Evolutionary conservation across 2,113 vertebrate species (phyloP).

Genomic region (Pao palembangensis): DNA sequence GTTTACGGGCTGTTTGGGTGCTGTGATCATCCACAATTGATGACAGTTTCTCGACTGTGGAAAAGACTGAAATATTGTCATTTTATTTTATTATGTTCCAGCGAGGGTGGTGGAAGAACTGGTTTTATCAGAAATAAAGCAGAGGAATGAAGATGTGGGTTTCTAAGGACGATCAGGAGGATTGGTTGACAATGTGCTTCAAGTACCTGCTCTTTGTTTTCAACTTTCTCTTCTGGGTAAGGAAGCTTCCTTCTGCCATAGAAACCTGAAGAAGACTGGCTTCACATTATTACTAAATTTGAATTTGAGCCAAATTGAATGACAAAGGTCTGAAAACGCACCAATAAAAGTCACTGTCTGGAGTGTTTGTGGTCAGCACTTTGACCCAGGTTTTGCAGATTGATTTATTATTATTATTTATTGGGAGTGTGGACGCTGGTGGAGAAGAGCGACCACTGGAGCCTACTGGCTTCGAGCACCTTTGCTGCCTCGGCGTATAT

Average conservation of each 20-base stretch:
- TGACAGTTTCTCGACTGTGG: no score
- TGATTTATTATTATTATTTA: slow-evolving; percentile 45
- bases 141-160: slow-evolving; percentile 64
- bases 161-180: slow-evolving; percentile 77
- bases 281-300: background rate
- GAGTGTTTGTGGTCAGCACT: no score
- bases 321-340: no score
- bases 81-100: background rate
- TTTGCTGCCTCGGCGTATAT: slow-evolving; percentile 82
- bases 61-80: no score
- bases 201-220: slow-evolving; percentile 86
- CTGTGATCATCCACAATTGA: no score
- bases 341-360: no score
- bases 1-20: no score
- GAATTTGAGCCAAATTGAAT: no score
- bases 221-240: slow-evolving; percentile 90
- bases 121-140: slow-evolving; percentile 22
- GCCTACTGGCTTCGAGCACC: slow-evolving; percentile 81
- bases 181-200: slow-evolving; percentile 80
- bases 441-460: slow-evolving; percentile 83
- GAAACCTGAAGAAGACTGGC: no score
- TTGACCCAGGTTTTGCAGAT: no score
- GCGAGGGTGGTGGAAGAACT: slow-evolving; percentile 34
- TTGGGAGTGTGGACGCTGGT: slow-evolving; percentile 84
- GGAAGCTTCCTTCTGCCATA: slow-evolving; percentile 29